phyloP scores from a whole-genome alignment of 2,797 vertebrate species.

The Gymnodraco acuticeps region DNA sequence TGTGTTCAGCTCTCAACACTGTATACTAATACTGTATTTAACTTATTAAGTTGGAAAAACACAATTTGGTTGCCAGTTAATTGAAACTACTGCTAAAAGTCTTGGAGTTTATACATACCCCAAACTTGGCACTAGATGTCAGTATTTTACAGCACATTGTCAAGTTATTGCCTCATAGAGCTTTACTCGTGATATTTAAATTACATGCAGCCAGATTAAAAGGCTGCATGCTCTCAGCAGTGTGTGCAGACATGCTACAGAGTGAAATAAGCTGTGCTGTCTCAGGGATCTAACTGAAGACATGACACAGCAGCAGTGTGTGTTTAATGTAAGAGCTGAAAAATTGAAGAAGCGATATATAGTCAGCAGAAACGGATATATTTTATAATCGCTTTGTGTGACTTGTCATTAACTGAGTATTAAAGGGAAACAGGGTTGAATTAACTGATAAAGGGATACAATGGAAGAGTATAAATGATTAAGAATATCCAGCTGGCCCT shows the following conservation, averaged over 20 bases:
- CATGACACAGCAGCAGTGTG: conserved; percentile 51
- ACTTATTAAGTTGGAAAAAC: not conserved
- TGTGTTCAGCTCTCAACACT: too few species aligned
- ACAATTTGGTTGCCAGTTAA: not conserved
- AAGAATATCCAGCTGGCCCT: not conserved
- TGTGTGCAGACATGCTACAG: not conserved
- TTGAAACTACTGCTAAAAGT: not conserved
- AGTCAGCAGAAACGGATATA: conserved; percentile 3
- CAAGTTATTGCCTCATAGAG: not conserved
- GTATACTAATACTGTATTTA: too few species aligned
- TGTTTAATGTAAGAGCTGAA: conserved; percentile 30
- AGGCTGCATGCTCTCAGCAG: not conserved
- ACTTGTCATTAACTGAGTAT: not conserved
- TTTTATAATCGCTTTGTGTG: not conserved
- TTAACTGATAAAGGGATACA: not conserved
- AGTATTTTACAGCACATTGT: conserved; percentile 23
- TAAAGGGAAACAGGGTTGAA: not conserved
- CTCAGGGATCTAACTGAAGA: conserved; percentile 43
- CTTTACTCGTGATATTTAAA: conserved; percentile 17
- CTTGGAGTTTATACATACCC: not conserved
- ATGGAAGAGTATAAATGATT: not conserved
- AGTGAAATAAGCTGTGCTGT: not conserved
- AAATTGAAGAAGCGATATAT: conserved; percentile 11
- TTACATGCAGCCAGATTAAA: conserved; percentile 18
- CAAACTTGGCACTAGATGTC: conserved; percentile 61